Percentiles rank a stretch among this genome's conserved stretches.
Evolutionary conservation across 2,113 vertebrate species (phyloP).

Genomic region (Microtus oregoni): DNA sequence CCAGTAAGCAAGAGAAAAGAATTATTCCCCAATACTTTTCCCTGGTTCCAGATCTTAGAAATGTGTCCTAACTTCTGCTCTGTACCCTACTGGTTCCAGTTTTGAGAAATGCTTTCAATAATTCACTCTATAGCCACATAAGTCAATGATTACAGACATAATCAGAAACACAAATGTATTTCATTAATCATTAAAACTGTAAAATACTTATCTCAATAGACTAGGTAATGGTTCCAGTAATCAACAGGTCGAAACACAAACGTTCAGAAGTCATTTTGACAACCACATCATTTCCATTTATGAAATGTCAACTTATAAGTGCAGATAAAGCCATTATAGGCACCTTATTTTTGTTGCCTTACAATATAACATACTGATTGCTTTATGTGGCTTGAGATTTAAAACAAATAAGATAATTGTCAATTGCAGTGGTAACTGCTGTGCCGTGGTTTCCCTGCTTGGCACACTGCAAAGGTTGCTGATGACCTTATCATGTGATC

Average conservation of each 20-base stretch:
- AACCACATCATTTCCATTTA: not conserved
- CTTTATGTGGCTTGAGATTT: not conserved
- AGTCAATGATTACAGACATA: too few relatives aligned
- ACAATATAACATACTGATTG: not conserved
- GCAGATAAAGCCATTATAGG: not conserved
- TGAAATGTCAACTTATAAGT: not conserved
- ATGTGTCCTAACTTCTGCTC: not conserved
- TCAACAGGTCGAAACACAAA: not conserved
- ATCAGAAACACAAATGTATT: not conserved
- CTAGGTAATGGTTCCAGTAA: not conserved
- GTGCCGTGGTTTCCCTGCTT: not conserved
- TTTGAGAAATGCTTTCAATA: not conserved
- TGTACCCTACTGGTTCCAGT: not conserved
- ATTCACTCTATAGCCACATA: not conserved
- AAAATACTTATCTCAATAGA: not conserved
- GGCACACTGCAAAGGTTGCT: not conserved
- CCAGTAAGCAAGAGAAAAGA: not conserved
- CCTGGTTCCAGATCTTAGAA: not conserved
- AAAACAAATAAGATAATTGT: not conserved
- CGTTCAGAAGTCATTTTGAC: too few relatives aligned
- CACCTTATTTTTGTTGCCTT: not conserved
- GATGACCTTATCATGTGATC: not conserved
- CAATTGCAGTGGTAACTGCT: not conserved
- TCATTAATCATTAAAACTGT: not conserved
- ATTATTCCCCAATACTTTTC: not conserved